Conservation (phyloP, 1,140 invertebrate genomes). For the Oedothorax gibbosus region DNA sequence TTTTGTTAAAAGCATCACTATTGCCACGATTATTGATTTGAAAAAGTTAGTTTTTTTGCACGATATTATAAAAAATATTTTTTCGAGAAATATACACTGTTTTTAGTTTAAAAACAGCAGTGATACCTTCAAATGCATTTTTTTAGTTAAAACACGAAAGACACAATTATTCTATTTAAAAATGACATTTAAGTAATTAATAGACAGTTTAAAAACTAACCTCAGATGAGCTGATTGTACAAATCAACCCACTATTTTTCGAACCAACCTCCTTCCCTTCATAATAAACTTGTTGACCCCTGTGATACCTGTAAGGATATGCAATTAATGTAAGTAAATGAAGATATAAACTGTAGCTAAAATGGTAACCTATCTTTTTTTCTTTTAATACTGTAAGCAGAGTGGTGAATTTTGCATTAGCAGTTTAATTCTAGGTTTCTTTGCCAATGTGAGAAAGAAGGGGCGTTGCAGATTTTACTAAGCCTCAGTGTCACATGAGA, state of each 20-base stretch:
- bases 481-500: too few species aligned
- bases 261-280: slow-evolving; percentile 83
- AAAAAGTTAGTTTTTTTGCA: too few species aligned
- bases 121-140: too few species aligned
- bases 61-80: too few species aligned
- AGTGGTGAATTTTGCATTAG: background rate
- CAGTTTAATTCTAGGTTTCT: background rate
- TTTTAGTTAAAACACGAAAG: too few species aligned
- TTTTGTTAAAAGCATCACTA: too few species aligned
- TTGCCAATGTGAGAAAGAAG: background rate
- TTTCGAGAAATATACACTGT: too few species aligned
- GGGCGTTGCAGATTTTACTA: background rate
- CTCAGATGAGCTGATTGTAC: slow-evolving; percentile 87
- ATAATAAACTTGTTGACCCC: slow-evolving; percentile 91
- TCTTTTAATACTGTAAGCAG: background rate
- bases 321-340: background rate
- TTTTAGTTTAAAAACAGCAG: too few species aligned
- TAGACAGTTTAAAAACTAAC: slow-evolving; percentile 72
- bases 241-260: slow-evolving; percentile 87
- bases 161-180: too few species aligned
- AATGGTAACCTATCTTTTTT: background rate
- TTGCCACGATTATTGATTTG: too few species aligned
- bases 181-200: too few species aligned
- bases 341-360: background rate
- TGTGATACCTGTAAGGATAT: slow-evolving; percentile 79